Conservation (phyloP, 2,888 invertebrate genomes). For the Piscicola geometra region DNA sequence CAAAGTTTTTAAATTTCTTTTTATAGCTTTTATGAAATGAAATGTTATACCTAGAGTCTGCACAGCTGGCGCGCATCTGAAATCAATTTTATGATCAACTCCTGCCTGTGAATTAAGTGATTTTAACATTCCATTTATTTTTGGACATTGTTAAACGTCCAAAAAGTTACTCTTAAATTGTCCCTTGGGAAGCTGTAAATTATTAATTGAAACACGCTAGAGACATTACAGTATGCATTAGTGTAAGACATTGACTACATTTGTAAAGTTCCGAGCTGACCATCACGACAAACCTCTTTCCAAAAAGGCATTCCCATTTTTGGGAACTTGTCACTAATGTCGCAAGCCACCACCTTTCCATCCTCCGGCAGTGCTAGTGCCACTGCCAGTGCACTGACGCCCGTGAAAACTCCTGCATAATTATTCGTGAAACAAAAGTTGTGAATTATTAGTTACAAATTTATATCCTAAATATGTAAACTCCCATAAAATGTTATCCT, state of each 20-base stretch:
- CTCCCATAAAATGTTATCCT: too few relatives aligned
- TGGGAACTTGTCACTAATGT: conserved; percentile 1
- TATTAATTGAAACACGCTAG: too few relatives aligned
- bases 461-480: too few relatives aligned
- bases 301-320: not conserved
- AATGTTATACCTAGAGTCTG: not conserved
- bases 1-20: too few relatives aligned
- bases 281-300: conserved; percentile 23
- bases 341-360: conserved; percentile 18
- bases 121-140: not conserved
- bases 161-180: too few relatives aligned
- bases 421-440: too few relatives aligned
- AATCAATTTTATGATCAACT: not conserved
- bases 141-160: too few relatives aligned
- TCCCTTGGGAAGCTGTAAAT: too few relatives aligned
- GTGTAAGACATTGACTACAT: not conserved
- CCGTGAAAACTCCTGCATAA: too few relatives aligned
- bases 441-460: too few relatives aligned
- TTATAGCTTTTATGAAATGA: too few relatives aligned
- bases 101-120: not conserved
- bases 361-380: not conserved
- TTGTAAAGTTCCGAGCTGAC: not conserved
- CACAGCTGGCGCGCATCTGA: conserved; percentile 1
- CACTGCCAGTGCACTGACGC: conserved; percentile 12
- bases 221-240: not conserved